Percentiles rank a stretch among this genome's conserved stretches.
Evolutionary conservation across 1,140 invertebrate species (phyloP).

Genomic region (Anagrus nilaparvatae): DNA sequence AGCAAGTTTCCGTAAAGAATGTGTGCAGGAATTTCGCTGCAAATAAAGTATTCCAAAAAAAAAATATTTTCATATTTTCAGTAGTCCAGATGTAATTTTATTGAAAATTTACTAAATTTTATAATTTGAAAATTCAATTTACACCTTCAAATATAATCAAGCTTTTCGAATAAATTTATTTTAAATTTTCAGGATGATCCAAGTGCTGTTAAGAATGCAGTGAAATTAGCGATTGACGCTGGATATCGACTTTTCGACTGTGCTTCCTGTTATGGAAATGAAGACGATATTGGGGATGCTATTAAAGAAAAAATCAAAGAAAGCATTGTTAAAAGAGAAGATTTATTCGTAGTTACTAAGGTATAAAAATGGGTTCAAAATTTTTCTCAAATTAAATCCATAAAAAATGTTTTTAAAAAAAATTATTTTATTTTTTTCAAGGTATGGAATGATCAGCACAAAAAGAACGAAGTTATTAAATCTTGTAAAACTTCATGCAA

Average conservation of each 20-base stretch:
- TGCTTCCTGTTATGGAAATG: slow-evolving; percentile 74
- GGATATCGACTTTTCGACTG: slow-evolving; percentile 89
- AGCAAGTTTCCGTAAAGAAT: too few species aligned
- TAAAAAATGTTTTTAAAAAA: too few species aligned
- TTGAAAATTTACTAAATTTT: too few species aligned
- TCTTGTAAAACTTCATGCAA: slow-evolving; percentile 55
- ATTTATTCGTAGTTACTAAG: slow-evolving; percentile 76
- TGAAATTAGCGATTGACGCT: slow-evolving; percentile 43
- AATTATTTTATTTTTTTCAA: slow-evolving; percentile 29
- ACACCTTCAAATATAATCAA: too few species aligned
- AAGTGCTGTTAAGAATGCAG: slow-evolving; percentile 33
- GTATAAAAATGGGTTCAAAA: slow-evolving; percentile 34
- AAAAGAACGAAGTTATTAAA: slow-evolving; percentile 49
- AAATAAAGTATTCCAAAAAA: too few species aligned
- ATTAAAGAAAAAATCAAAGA: slow-evolving; percentile 63
- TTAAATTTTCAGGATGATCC: slow-evolving; percentile 32
- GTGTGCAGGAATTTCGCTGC: too few species aligned
- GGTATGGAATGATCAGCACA: slow-evolving; percentile 69
- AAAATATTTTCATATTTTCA: too few species aligned
- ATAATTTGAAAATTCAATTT: too few species aligned
- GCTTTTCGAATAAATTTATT: too few species aligned
- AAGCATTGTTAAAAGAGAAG: slow-evolving; percentile 67
- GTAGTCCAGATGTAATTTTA: too few species aligned
- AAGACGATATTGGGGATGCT: slow-evolving; percentile 70
- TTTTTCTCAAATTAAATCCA: slow-evolving; percentile 2